Percentiles rank a stretch among this genome's conserved stretches.
These are phyloP conservation scores for Nansenia antarctica DNA, from an alignment of 2,113 vertebrate species.

Conservation along the genomic window DNA sequence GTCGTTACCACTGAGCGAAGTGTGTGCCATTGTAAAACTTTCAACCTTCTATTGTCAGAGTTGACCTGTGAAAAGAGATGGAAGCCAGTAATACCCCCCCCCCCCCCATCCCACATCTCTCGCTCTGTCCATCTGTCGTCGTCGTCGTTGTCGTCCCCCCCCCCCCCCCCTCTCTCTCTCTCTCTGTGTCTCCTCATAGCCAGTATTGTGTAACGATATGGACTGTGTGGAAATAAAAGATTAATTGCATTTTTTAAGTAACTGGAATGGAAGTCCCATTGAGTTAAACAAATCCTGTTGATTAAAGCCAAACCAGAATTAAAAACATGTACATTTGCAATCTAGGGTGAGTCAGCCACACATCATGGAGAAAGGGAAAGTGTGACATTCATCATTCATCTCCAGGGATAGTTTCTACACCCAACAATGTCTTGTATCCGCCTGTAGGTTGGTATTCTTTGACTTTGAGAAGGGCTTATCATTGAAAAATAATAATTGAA, in stretches of 20 bases:
- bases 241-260: neutral
- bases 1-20: conserved; percentile 25
- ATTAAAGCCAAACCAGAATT: neutral
- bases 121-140: neutral
- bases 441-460: too few relatives aligned
- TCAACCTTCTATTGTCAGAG: neutral
- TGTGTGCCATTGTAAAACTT: conserved; percentile 4
- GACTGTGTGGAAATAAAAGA: neutral
- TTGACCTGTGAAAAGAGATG: conserved; percentile 10
- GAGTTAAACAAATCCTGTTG: neutral
- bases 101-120: neutral
- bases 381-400: too few relatives aligned
- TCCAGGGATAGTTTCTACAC: too few relatives aligned
- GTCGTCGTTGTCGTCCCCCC: too few relatives aligned
- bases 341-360: neutral
- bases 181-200: neutral
- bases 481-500: too few relatives aligned
- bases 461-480: too few relatives aligned
- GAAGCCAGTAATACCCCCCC: conserved; percentile 10
- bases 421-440: too few relatives aligned
- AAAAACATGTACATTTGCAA: neutral
- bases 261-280: neutral
- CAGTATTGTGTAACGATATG: neutral
- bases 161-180: neutral
- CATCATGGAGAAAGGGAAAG: too few relatives aligned